These are phyloP conservation scores for Vombatus ursinus DNA, from an alignment of 2,113 vertebrate species.

Conservation along the genomic window DNA sequence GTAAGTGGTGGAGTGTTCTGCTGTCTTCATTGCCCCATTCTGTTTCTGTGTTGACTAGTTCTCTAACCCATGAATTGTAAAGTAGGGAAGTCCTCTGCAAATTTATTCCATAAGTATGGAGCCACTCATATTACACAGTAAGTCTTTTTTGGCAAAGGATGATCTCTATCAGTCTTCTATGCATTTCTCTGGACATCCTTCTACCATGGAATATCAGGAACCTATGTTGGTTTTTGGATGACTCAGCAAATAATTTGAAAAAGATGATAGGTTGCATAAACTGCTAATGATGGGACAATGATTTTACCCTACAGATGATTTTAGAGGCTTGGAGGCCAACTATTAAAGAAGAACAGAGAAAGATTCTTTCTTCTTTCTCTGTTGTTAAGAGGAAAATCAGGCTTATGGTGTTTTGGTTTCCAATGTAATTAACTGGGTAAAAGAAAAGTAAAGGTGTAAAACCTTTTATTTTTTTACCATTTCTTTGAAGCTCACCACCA, in stretches of 20 bases:
- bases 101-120: neutral
- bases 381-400: neutral
- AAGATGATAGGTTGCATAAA: neutral
- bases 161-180: neutral
- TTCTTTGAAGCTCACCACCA: neutral
- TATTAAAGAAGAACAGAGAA: neutral
- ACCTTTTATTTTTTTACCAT: neutral
- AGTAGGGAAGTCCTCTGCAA: neutral
- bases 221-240: neutral
- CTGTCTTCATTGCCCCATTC: neutral
- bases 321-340: neutral
- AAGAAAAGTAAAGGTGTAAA: slow-evolving; percentile 5
- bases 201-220: neutral
- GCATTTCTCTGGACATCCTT: neutral
- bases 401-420: neutral
- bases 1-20: neutral
- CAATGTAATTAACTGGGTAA: slow-evolving; percentile 7
- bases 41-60: neutral
- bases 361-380: neutral
- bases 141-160: neutral
- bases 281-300: neutral
- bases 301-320: neutral
- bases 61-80: neutral
- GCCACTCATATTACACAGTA: neutral
- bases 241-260: neutral